Percentiles rank a stretch among this genome's conserved stretches.
phyloP scores from a whole-genome alignment of 1,140 invertebrate genomes.

The Temnothorax longispinosus region DNA sequence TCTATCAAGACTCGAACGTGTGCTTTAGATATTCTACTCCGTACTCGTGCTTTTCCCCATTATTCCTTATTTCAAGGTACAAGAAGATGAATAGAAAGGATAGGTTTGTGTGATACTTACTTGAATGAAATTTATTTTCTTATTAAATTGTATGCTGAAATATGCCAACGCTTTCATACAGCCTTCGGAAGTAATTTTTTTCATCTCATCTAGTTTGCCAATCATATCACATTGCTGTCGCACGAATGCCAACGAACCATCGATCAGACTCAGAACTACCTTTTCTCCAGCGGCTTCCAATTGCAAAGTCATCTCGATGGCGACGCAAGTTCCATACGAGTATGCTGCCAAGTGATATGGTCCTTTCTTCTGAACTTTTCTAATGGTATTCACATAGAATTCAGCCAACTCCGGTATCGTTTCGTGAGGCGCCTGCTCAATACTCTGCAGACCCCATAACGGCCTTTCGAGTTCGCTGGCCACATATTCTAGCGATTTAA shows the following conservation, averaged over 20 bases:
- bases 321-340: slow-evolving; percentile 96
- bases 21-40: neutral
- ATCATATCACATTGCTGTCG: slow-evolving; percentile 90
- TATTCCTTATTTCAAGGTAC: neutral
- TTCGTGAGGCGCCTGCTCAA: slow-evolving; percentile 90
- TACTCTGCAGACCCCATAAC: slow-evolving; percentile 96
- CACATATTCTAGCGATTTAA: slow-evolving; percentile 89
- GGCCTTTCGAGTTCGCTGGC: slow-evolving; percentile 90
- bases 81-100: neutral
- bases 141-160: slow-evolving; percentile 92
- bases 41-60: neutral
- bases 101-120: slow-evolving; percentile 81
- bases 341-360: slow-evolving; percentile 96
- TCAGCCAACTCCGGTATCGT: slow-evolving; percentile 91
- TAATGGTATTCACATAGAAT: slow-evolving; percentile 93
- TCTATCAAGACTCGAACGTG: neutral
- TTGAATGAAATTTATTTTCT: slow-evolving; percentile 90
- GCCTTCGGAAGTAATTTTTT: slow-evolving; percentile 69
- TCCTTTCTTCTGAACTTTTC: slow-evolving; percentile 91
- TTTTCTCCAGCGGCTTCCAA: slow-evolving; percentile 90
- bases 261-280: slow-evolving; percentile 92
- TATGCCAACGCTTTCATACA: slow-evolving; percentile 89
- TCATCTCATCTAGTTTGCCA: slow-evolving; percentile 82
- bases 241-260: slow-evolving; percentile 97
- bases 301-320: slow-evolving; percentile 96